Conservation (phyloP, 2,113 vertebrate genomes). For the Panthera uncia region DNA sequence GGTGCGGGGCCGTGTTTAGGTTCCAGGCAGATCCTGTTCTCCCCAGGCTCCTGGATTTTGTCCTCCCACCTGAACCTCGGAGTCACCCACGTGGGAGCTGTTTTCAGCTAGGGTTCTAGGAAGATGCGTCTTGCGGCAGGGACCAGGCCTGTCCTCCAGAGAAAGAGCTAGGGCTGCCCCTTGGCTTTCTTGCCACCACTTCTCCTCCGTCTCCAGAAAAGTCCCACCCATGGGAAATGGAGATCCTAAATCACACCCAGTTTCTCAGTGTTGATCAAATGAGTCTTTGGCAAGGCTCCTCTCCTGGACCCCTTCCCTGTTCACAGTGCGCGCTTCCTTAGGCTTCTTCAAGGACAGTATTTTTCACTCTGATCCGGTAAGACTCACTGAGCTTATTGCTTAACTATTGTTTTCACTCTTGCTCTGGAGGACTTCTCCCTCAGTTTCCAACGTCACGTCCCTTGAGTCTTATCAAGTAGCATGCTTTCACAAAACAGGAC, state of each 20-base stretch:
- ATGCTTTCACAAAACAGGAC: background rate
- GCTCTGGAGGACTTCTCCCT: background rate
- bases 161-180: fast-evolving
- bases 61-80: background rate
- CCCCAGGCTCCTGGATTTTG: background rate
- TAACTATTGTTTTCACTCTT: background rate
- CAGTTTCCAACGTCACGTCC: background rate
- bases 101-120: background rate
- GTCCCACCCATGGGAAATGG: background rate
- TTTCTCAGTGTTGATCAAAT: background rate
- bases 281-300: background rate
- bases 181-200: background rate
- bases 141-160: background rate
- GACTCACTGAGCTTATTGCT: background rate
- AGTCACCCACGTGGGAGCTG: background rate
- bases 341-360: background rate
- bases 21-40: slow-evolving; percentile 1
- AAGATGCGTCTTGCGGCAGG: background rate
- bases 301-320: background rate
- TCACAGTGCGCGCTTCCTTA: background rate
- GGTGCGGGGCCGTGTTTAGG: background rate
- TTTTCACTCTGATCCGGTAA: background rate
- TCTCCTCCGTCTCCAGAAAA: background rate
- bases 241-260: background rate
- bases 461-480: background rate